phyloP scores from a whole-genome alignment of 2,113 vertebrate genomes.

The Neolamprologus fasciatus region DNA sequence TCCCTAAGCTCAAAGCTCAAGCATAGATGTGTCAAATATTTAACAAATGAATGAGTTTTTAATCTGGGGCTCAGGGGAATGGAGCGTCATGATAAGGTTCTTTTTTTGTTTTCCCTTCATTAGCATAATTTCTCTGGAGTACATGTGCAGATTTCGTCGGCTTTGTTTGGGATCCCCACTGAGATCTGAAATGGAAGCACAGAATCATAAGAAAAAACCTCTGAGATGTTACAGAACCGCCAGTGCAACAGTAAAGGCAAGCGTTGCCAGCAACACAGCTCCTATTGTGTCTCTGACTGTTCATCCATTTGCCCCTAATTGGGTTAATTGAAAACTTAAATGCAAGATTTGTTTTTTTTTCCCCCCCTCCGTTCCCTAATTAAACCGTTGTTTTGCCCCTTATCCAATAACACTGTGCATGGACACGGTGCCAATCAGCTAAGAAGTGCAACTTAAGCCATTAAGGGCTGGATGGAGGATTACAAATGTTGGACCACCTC shows the following conservation, averaged over 20 bases:
- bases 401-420: conserved; percentile 41
- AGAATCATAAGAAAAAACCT: conserved; percentile 53
- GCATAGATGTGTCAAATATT: conserved; percentile 76
- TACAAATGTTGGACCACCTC: conserved; percentile 56
- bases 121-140: conserved; percentile 75
- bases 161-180: conserved; percentile 71
- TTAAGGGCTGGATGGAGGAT: conserved; percentile 52
- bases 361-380: conserved; percentile 25
- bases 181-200: conserved; percentile 69
- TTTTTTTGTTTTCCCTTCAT: conserved; percentile 63
- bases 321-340: conserved; percentile 71
- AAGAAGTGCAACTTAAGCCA: conserved; percentile 51
- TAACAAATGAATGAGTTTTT: conserved; percentile 76
- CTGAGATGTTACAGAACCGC: conserved; percentile 40
- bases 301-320: conserved; percentile 64
- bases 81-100: conserved; percentile 66
- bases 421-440: conserved; percentile 42
- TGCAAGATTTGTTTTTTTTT: conserved; percentile 5
- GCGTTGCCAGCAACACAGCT: conserved; percentile 48
- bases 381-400: conserved; percentile 58
- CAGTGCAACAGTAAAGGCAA: conserved; percentile 44
- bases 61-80: conserved; percentile 72
- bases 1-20: conserved; percentile 63
- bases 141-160: conserved; percentile 61
- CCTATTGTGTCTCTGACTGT: conserved; percentile 53